Evolutionary conservation across 2,888 invertebrate genomes (phyloP), one percentile per base, ranked within the genome.

Genomic region (Parnassius apollo): DNA sequence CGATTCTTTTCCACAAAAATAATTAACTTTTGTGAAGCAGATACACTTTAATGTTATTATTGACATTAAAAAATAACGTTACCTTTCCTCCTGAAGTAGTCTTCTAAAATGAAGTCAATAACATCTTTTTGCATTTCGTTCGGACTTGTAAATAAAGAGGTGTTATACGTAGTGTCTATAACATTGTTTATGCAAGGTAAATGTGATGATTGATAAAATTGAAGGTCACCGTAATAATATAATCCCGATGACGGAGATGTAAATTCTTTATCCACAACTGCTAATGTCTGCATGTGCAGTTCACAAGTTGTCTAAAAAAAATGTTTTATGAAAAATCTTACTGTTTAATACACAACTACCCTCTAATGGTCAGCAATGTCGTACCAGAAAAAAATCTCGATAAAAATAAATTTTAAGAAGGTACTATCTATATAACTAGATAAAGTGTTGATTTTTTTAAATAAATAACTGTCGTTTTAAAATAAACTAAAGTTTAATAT

Each of bases 81-180:
- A 95, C 95, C 88, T 80, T 94, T 93, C 85, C 95, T 91, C 49
- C 82, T 80, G 18, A 91, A 85, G 78, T 95, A 95, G 63, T 88
- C 82, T 55, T 85, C 80, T 61, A 95, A 78, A 61, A 95, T 91
- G 53, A 85, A 84, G 63, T 93, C 85, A 1, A 94, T 65, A 80
- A 86, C 74, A 88, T 94, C 76, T 71, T 84, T 70, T 82, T 86
- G 62, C 75, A 74, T 77, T 22, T 71, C 71, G 54, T 87, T 84
- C 42, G 53, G 73, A 57, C 82, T 70, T 54, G 84, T 77, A 69
- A 95, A 88, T 59, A 94, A 74, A 2, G 94, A 92, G 56, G 68
- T 79, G 83, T 95, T 94, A 74, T 92, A 94, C 74, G 86, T 85
- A 42, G 76, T 85, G 69, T 95, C 93, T 62, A 89, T 78, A 44